Percentiles rank a stretch among this genome's conserved stretches.
Evolutionary conservation across 2,888 invertebrate genomes (phyloP).

Genomic region (Drosophila maculinotata): DNA sequence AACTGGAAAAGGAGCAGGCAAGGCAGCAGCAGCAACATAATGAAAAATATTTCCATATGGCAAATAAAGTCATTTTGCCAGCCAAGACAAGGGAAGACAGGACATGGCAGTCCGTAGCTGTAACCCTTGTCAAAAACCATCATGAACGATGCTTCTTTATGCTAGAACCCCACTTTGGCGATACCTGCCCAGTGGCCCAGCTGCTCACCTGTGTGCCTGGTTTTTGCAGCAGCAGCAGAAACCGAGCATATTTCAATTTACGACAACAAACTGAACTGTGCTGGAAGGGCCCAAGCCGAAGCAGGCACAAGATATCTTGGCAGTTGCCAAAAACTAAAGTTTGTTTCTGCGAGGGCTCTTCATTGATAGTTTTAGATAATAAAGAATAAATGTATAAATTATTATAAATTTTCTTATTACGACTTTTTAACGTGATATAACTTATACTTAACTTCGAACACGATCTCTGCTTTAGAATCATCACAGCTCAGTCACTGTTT

Average conservation of each 20-base stretch:
- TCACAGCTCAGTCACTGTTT: too few relatives aligned
- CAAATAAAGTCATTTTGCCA: constrained; percentile 77
- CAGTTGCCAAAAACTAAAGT: constrained; percentile 41
- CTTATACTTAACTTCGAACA: too few relatives aligned
- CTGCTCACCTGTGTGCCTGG: constrained; percentile 34
- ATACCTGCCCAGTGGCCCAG: constrained; percentile 10
- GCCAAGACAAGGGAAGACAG: constrained; percentile 21
- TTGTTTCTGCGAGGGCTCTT: constrained; percentile 24
- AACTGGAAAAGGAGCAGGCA: constrained; percentile 1
- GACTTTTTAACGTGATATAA: too few relatives aligned
- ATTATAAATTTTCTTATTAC: too few relatives aligned
- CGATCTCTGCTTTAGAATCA: too few relatives aligned
- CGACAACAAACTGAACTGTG: constrained; percentile 18
- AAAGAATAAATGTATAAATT: too few relatives aligned
- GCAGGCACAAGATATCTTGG: constrained; percentile 25
- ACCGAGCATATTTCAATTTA: constrained; percentile 60
- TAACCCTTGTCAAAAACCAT: constrained; percentile 64
- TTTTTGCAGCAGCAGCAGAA: constrained; percentile 25
- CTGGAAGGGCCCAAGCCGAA: background rate
- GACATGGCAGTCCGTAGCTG: constrained; percentile 25
- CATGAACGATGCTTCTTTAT: constrained; percentile 40
- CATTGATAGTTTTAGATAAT: too few relatives aligned
- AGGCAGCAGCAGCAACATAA: constrained; percentile 45
- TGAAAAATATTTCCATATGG: constrained; percentile 80
- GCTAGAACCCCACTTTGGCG: constrained; percentile 1